Percentiles rank a stretch among this genome's conserved stretches.
phyloP scores from a whole-genome alignment of 1,140 invertebrate genomes.

The Colletes gigas region DNA sequence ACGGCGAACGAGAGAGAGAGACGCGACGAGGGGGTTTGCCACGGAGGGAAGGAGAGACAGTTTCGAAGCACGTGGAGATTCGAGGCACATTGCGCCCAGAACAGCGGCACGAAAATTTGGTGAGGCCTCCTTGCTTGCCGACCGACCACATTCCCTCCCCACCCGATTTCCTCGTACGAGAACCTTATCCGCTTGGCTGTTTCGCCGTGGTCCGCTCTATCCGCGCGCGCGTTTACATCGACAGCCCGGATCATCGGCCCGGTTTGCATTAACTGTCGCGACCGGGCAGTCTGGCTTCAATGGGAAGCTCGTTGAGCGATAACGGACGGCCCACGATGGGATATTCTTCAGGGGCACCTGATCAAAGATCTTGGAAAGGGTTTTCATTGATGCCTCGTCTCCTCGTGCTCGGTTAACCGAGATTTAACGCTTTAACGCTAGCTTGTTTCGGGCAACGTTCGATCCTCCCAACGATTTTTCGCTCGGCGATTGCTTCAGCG shows the following conservation, averaged over 20 bases:
- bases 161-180: constrained; percentile 68
- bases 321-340: constrained; percentile 6
- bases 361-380: not conserved
- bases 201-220: constrained; percentile 60
- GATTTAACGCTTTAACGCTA: too few species aligned
- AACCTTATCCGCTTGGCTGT: constrained; percentile 67
- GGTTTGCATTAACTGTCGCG: constrained; percentile 45
- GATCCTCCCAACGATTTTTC: too few species aligned
- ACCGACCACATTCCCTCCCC: constrained; percentile 79
- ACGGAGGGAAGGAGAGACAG: constrained; percentile 19
- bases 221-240: constrained; percentile 61
- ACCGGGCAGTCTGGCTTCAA: constrained; percentile 12
- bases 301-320: constrained; percentile 21
- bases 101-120: constrained; percentile 76
- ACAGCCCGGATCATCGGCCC: constrained; percentile 55
- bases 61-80: constrained; percentile 72
- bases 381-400: constrained; percentile 5
- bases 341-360: not conserved
- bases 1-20: constrained; percentile 26
- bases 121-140: constrained; percentile 70
- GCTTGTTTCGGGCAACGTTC: too few species aligned
- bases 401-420: not conserved
- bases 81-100: constrained; percentile 65
- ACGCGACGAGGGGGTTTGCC: not conserved
- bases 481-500: too few species aligned